phyloP scores from a whole-genome alignment of 2,797 vertebrate species.

The Denticeps clupeoides region DNA sequence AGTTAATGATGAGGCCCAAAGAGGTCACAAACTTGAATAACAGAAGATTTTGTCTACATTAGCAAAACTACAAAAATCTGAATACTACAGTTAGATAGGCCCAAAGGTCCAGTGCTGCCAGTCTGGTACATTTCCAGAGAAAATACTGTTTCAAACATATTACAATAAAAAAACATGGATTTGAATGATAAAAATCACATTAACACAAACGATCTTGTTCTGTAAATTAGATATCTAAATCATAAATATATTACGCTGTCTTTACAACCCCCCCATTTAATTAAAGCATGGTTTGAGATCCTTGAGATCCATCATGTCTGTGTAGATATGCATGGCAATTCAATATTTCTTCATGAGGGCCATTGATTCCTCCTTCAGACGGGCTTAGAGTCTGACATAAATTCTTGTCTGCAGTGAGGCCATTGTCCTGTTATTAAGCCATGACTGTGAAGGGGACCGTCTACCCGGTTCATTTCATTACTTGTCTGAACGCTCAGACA shows the following conservation, averaged over 20 bases:
- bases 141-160: too few species aligned
- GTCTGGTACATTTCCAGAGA: too few species aligned
- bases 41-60: too few species aligned
- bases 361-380: constrained; percentile 9
- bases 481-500: neutral
- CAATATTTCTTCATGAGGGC: neutral
- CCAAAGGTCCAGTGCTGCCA: too few species aligned
- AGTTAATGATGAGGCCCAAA: too few species aligned
- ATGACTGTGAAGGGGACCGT: constrained; percentile 20
- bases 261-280: constrained; percentile 13
- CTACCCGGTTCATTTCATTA: constrained; percentile 3
- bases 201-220: too few species aligned
- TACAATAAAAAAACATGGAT: too few species aligned
- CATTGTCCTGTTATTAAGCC: neutral
- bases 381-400: constrained; percentile 1
- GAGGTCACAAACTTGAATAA: too few species aligned
- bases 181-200: too few species aligned
- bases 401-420: constrained; percentile 2
- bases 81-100: too few species aligned
- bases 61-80: too few species aligned
- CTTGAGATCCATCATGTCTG: neutral
- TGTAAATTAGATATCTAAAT: too few species aligned
- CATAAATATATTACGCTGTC: constrained; percentile 16
- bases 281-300: neutral
- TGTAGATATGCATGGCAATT: neutral